Base-by-base conservation (phyloP, 2,797 vertebrate genomes). In the Sebastolobus alascanus region DNA sequence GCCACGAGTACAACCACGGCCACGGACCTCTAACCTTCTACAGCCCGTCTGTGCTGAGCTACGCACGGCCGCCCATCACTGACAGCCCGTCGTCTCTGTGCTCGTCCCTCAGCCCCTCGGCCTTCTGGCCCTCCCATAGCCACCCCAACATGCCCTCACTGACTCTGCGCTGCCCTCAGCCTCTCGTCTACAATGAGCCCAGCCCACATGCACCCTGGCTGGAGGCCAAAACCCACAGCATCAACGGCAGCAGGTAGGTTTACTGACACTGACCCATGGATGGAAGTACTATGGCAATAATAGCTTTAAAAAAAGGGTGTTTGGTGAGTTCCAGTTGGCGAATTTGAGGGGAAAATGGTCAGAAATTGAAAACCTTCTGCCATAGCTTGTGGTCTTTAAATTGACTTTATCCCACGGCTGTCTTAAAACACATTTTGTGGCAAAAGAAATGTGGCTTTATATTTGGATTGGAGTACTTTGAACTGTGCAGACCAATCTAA, bases 151-250 rank as follows among this genome's bases (percentile, higher is more conserved):
- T 96, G 60, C 95, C 96, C 14, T 95, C 97, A 0, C 86, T 98
- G 85, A 79, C 95, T 0, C 84, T 98, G 79, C 97, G 96, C 77
- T 97, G 97, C 85, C 97, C 97, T n/a, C 91, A 96, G 1, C 96
- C 97, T 0, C 89, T 97, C 40, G 84, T 96, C 38, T 99, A 97
- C 55, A 87, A 93, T 1, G 96, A 99, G 68, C 95, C 96, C 65
- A 73, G 70, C 63, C 90, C 96, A 1, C 96, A 96, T 78, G 90
- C 92, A 14, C 77, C 95, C 0, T 98, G 97, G 98, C 93, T 94
- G 2, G 97, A 98, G 54, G 70, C 95, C 6, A 96, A 96, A 84
- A 58, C 90, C 0, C 85, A 96, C 11, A 40, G 89, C 63, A 79
- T 96, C 58, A 89, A 86, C 59, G 20, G 72, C 27, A 94, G 84